A percentile compares a stretch with the other conserved stretches of the same genome.
phyloP scores from a whole-genome alignment of 2,888 invertebrate species.

The Sphecodes monilicornis region DNA sequence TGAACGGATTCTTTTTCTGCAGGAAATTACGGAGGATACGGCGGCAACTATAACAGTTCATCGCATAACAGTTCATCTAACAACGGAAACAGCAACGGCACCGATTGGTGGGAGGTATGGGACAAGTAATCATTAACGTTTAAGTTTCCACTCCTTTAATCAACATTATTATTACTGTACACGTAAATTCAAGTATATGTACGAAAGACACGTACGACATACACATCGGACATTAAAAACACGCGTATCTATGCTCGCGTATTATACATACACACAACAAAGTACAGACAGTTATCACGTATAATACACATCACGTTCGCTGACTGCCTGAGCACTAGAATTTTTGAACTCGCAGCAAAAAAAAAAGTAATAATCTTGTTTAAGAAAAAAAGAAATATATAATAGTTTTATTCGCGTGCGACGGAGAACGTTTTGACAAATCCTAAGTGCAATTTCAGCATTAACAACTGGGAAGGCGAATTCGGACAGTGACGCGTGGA shows the following conservation, averaged over 20 bases:
- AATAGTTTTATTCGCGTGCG: slow-evolving; percentile 73
- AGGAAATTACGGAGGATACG: slow-evolving; percentile 80
- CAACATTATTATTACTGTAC: slow-evolving; percentile 82
- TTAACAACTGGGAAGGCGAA: slow-evolving; percentile 25
- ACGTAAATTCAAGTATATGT: slow-evolving; percentile 83
- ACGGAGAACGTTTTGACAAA: slow-evolving; percentile 72
- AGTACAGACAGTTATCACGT: slow-evolving; percentile 71
- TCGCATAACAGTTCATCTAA: slow-evolving; percentile 80
- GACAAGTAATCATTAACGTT: slow-evolving; percentile 74
- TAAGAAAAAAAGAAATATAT: slow-evolving; percentile 6
- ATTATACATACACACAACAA: slow-evolving; percentile 52
- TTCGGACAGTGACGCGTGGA: slow-evolving; percentile 34
- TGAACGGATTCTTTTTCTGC: slow-evolving; percentile 13
- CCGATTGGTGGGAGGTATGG: slow-evolving; percentile 83
- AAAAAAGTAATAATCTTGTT: slow-evolving; percentile 60
- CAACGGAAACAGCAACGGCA: slow-evolving; percentile 79
- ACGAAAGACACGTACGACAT: slow-evolving; percentile 79
- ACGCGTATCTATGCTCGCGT: slow-evolving; percentile 64
- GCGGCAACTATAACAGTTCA: slow-evolving; percentile 79
- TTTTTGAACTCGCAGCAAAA: slow-evolving; percentile 53
- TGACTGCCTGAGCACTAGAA: slow-evolving; percentile 71
- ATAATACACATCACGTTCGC: slow-evolving; percentile 72
- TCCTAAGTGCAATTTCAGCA: slow-evolving; percentile 63
- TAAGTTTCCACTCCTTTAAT: slow-evolving; percentile 76
- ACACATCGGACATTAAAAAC: slow-evolving; percentile 65